Base-by-base conservation (phyloP, 2,888 invertebrate genomes). In the Gastrophysa polygoni region DNA sequence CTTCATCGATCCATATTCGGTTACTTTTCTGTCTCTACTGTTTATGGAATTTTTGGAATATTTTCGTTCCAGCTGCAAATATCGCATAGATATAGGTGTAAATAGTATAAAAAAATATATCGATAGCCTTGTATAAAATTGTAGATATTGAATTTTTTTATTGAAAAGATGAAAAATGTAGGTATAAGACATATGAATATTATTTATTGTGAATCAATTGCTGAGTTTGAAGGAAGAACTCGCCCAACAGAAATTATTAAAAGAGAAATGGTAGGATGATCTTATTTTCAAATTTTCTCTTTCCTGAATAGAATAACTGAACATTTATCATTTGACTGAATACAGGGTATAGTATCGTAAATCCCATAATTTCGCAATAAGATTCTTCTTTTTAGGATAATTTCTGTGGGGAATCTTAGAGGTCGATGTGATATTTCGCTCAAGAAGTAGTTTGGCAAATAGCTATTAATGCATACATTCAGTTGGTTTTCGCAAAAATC, bases 71-170 rank as follows among this genome's bases (percentile, higher is more conserved):
- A 18, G 60, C 61, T 57, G 61, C 62, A 61, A 34, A 60, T 44
- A 60, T 62, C 63, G 57, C 55, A 57, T 68, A 63, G 59, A 61
- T 61, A 66, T 66, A 66, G 62, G 57, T 73, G 72, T 72, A 74
- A 67, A 72, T 73, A 75, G 68, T 62, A 68, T 69, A 70, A 71
- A 69, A 4, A 38, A 32, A 10, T 32, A 38, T 73, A 71, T 71
- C 28, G 71, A 71, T 72, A 66, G 66, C 64, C 66, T 68, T 77
- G 76, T 76, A 75, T 71, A 73, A 74, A 74, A 73, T 67, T 78
- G 76, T 78, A 78, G 77, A 78, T 77, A 78, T 73, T 75, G 73
- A 76, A 75, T 76, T 78, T 78, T 73, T 77, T 74, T 75, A 73
- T 74, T 71, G 70, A 74, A 70, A 69, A 71, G 64, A 64, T 71